A percentile compares a stretch with the other conserved stretches of the same genome.
These are phyloP conservation scores for Corythornis cristatus DNA, from an alignment of 2,113 vertebrate genomes.

Conservation along the genomic window DNA sequence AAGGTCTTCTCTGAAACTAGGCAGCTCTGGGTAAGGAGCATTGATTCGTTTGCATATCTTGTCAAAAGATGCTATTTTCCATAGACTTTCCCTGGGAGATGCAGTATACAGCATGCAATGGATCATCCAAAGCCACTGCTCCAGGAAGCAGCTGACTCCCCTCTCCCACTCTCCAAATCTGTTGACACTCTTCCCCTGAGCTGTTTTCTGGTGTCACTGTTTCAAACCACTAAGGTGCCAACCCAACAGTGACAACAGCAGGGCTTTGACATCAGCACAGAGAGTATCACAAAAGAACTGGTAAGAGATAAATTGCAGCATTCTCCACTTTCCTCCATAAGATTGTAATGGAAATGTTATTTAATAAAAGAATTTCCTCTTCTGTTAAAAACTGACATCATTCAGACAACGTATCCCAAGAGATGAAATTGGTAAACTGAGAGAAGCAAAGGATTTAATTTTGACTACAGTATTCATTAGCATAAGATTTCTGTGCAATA, in stretches of 20 bases:
- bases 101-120: neutral
- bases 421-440: neutral
- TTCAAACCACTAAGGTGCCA: neutral
- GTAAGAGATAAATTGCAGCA: neutral
- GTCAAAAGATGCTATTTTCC: neutral
- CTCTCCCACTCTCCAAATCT: neutral
- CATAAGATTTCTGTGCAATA: neutral
- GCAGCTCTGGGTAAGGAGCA: neutral
- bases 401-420: neutral
- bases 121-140: neutral
- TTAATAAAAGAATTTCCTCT: neutral
- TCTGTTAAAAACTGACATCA: neutral
- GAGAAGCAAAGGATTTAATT: neutral
- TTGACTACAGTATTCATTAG: neutral
- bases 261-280: neutral
- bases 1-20: neutral
- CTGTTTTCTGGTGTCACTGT: neutral
- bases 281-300: neutral
- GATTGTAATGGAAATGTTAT: neutral
- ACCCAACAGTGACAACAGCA: neutral
- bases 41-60: neutral
- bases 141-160: neutral
- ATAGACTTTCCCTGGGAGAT: neutral
- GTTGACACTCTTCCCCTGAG: neutral
- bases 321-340: neutral